Conservation (phyloP, 2,888 invertebrate species). For the Caenorhabditis virilis region DNA sequence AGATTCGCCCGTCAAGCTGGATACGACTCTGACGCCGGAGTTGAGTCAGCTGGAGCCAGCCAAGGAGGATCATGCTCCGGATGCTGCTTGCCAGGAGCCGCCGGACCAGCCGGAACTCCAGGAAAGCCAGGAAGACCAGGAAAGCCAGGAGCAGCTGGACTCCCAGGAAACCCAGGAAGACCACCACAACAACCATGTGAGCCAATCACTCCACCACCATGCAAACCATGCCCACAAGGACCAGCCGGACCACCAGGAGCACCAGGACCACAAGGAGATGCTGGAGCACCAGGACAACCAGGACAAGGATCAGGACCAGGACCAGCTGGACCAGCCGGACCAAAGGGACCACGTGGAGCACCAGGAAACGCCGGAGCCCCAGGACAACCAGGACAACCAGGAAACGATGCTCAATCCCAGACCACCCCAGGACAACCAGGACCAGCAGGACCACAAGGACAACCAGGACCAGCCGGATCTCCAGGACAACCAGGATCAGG, state of each 20-base stretch:
- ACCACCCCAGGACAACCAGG: constrained; percentile 48
- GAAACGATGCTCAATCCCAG: constrained; percentile 37
- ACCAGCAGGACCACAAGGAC: constrained; percentile 42
- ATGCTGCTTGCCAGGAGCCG: constrained; percentile 59
- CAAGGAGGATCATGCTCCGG: constrained; percentile 46
- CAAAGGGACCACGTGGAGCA: constrained; percentile 53
- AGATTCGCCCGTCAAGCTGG: constrained; percentile 56
- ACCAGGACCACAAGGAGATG: constrained; percentile 49
- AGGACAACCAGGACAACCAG: constrained; percentile 46
- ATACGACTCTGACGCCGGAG: constrained; percentile 36
- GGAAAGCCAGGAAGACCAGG: constrained; percentile 55
- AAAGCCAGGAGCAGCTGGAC: constrained; percentile 53
- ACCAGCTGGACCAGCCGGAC: constrained; percentile 48
- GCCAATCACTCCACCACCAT: constrained; percentile 52
- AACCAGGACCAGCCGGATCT: constrained; percentile 43
- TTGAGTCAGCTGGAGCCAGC: constrained; percentile 8
- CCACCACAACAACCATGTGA: constrained; percentile 51
- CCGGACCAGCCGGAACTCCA: constrained; percentile 58
- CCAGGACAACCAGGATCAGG: constrained; percentile 48
- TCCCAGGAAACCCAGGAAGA: constrained; percentile 51
- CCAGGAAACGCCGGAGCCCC: constrained; percentile 54
- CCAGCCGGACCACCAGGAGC: constrained; percentile 54
- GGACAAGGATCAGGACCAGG: constrained; percentile 48
- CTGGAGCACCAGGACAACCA: constrained; percentile 49
- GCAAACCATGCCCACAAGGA: constrained; percentile 54